phyloP scores from a whole-genome alignment of 2,797 vertebrate genomes.

The Tarsius wallacei region DNA sequence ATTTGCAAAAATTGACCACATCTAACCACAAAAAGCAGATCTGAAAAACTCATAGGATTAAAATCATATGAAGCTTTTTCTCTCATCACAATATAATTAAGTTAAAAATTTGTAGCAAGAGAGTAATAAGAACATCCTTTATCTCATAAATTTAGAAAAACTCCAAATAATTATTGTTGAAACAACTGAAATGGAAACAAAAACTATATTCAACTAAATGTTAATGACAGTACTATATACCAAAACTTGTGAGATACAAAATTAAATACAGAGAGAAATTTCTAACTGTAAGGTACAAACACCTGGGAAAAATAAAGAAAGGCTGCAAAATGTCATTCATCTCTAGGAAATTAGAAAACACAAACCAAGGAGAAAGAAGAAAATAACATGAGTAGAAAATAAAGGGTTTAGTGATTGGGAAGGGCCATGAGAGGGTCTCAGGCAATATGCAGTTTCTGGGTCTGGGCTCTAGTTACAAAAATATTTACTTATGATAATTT shows the following conservation, averaged over 20 bases:
- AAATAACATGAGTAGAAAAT: background rate
- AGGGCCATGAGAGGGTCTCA: rapidly evolving
- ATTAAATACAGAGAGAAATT: background rate
- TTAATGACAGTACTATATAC: background rate
- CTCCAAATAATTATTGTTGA: background rate
- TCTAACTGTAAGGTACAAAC: background rate
- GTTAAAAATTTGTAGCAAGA: background rate
- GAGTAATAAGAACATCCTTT: background rate
- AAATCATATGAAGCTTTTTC: background rate
- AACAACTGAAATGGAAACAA: background rate
- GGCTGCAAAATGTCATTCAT: no score
- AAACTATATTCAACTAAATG: background rate
- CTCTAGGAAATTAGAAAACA: background rate
- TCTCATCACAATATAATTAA: background rate
- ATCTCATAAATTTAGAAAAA: background rate
- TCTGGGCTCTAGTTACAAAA: background rate
- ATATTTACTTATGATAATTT: background rate
- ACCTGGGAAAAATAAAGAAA: background rate
- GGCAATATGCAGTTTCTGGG: background rate
- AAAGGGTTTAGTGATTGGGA: no score
- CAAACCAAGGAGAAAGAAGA: background rate
- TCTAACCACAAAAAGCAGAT: background rate
- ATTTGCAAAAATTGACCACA: background rate
- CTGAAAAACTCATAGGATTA: background rate
- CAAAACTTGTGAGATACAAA: background rate